These are phyloP conservation scores for Ascaphus truei DNA, from an alignment of 2,113 vertebrate species.

Conservation along the genomic window DNA sequence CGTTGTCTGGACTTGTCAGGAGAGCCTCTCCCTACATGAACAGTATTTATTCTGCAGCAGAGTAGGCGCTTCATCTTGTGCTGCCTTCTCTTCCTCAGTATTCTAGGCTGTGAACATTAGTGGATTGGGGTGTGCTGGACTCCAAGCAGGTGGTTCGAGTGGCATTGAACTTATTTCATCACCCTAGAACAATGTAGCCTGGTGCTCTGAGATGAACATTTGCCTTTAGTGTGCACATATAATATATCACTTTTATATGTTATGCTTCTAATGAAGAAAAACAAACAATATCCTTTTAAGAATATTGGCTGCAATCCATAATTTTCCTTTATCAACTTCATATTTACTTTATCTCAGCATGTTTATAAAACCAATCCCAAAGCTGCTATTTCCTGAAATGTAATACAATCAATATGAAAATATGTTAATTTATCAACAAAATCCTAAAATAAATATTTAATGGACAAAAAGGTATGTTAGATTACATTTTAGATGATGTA, in stretches of 20 bases:
- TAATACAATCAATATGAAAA: background rate
- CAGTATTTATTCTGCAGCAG: too few relatives aligned
- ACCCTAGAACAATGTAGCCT: background rate
- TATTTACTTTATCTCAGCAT: slow-evolving; percentile 9
- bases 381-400: background rate
- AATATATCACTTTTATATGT: background rate
- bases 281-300: background rate
- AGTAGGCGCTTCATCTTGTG: too few relatives aligned
- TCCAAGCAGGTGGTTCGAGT: too few relatives aligned
- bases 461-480: background rate
- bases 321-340: background rate
- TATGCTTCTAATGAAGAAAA: too few relatives aligned
- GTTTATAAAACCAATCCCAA: slow-evolving; percentile 28
- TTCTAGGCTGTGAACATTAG: too few relatives aligned
- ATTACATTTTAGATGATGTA: background rate
- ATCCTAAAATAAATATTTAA: background rate
- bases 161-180: too few relatives aligned
- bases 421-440: background rate
- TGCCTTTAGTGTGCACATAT: background rate
- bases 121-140: too few relatives aligned
- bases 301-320: background rate
- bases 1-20: too few relatives aligned
- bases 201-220: background rate
- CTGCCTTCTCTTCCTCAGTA: too few relatives aligned
- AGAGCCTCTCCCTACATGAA: too few relatives aligned